phyloP scores from a whole-genome alignment of 2,113 vertebrate species.

The Ursus arctos region DNA sequence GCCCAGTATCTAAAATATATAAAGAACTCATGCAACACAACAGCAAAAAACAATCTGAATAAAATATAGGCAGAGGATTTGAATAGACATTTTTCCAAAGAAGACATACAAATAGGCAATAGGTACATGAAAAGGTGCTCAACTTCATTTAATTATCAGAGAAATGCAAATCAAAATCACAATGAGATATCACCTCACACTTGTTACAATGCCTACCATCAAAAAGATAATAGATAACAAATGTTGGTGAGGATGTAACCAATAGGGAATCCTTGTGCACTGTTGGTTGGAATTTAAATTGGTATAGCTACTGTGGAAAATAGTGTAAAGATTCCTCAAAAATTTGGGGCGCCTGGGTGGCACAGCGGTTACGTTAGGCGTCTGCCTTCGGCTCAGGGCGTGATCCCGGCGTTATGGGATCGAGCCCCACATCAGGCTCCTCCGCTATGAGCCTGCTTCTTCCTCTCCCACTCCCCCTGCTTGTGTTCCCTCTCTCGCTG shows the following conservation, averaged over 20 bases:
- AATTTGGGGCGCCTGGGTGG: neutral
- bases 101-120: neutral
- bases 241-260: neutral
- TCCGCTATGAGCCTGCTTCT: too few species aligned
- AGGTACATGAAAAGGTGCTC: neutral
- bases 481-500: too few species aligned
- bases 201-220: neutral
- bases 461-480: too few species aligned
- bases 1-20: neutral
- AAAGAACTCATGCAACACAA: neutral
- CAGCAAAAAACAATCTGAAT: neutral
- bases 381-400: too few species aligned
- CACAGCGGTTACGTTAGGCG: too few species aligned
- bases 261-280: neutral
- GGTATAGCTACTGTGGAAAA: neutral
- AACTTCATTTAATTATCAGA: neutral
- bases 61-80: neutral
- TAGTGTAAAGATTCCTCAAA: neutral
- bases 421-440: too few species aligned
- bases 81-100: neutral
- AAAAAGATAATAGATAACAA: neutral
- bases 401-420: too few species aligned
- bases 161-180: neutral
- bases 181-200: neutral
- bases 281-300: neutral